A percentile compares a stretch with the other conserved stretches of the same genome.
Conservation (phyloP, 2,113 vertebrate genomes). For the Hymenochirus boettgeri region DNA sequence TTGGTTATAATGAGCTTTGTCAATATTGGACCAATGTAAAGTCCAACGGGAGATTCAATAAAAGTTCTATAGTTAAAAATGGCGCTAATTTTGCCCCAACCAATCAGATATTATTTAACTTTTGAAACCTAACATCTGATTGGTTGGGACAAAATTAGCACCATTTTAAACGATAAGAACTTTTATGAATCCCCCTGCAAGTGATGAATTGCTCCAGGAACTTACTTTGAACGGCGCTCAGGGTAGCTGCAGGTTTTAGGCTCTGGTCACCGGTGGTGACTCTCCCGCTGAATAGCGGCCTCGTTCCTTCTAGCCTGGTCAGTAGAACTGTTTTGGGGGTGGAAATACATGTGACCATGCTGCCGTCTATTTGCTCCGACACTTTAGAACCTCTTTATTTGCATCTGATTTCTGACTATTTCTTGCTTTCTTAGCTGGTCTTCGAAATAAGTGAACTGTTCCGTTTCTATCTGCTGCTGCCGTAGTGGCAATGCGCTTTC, state of each 20-base stretch:
- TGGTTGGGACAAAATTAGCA: no score
- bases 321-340: slow-evolving; percentile 57
- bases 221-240: slow-evolving; percentile 86
- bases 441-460: slow-evolving; percentile 92
- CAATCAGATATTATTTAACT: no score
- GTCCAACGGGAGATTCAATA: no score
- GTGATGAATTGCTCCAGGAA: no score
- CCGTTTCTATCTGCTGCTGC: slow-evolving; percentile 83
- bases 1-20: no score
- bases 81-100: no score
- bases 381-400: slow-evolving; percentile 58
- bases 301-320: slow-evolving; percentile 51
- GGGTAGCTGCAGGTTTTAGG: slow-evolving; percentile 68
- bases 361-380: slow-evolving; percentile 77
- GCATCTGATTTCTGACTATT: slow-evolving; percentile 68
- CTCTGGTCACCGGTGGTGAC: slow-evolving; percentile 56
- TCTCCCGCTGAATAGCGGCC: slow-evolving; percentile 43
- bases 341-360: slow-evolving; percentile 67
- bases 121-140: no score
- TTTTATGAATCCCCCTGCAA: no score
- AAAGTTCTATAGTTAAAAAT: no score
- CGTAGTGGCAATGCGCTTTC: slow-evolving; percentile 79
- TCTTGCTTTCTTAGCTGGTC: slow-evolving; percentile 91
- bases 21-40: no score
- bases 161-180: no score